A percentile compares a stretch with the other conserved stretches of the same genome.
These are phyloP conservation scores for Anneissia japonica DNA, from an alignment of 35 echinoderm and acorn worm genomes.

Conservation along the genomic window DNA sequence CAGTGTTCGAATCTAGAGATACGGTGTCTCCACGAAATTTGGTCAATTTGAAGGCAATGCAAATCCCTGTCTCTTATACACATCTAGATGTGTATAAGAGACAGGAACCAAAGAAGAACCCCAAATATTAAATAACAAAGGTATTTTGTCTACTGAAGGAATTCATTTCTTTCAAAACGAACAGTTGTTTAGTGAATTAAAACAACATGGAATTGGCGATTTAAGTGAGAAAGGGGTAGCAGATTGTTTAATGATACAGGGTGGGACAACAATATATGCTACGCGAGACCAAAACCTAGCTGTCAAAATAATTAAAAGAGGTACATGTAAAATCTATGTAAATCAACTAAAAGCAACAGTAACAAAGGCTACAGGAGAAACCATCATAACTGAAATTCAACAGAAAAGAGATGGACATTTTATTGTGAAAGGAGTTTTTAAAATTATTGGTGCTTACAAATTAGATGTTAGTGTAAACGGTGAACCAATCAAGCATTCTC, in stretches of 20 bases:
- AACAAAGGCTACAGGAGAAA: too few species aligned
- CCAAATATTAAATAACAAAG: too few species aligned
- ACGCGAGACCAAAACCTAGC: background rate
- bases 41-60: too few species aligned
- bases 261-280: background rate
- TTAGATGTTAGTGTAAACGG: background rate
- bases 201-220: background rate
- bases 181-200: background rate
- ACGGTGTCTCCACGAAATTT: too few species aligned
- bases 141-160: too few species aligned
- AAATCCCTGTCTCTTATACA: too few species aligned
- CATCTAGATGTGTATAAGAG: too few species aligned
- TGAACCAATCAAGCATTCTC: background rate
- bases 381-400: background rate
- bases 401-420: background rate
- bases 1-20: too few species aligned
- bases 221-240: background rate
- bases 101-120: too few species aligned
- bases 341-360: background rate
- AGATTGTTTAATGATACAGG: background rate
- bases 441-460: background rate
- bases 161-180: background rate
- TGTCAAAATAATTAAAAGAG: background rate
- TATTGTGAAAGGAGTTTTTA: background rate
- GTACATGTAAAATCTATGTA: background rate